A percentile compares a stretch with the other conserved stretches of the same genome.
Evolutionary conservation across 2,113 vertebrate genomes (phyloP).

Genomic region (Petrocephalus zakoni): DNA sequence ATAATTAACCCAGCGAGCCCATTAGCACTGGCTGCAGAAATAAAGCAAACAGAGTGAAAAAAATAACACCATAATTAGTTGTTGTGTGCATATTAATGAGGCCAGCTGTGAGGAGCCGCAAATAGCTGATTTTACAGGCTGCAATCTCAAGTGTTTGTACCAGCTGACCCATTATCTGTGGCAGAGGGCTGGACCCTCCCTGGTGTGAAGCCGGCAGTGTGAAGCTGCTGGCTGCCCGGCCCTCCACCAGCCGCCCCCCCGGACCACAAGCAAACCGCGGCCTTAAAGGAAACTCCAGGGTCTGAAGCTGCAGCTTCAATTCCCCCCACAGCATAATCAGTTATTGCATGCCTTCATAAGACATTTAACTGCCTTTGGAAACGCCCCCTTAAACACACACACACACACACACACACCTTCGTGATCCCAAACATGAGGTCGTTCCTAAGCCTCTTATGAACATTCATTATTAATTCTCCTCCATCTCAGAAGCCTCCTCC

Average conservation of each 20-base stretch:
- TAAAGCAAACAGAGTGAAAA: constrained; percentile 36
- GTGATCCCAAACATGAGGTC: neutral
- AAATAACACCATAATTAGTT: constrained; percentile 85
- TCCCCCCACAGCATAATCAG: neutral
- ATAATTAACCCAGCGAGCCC: constrained; percentile 83
- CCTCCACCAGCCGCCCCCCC: neutral
- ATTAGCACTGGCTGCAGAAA: constrained; percentile 65
- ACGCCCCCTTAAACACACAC: neutral
- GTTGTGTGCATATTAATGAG: constrained; percentile 84
- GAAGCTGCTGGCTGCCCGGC: neutral
- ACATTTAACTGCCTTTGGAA: neutral
- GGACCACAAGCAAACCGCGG: neutral
- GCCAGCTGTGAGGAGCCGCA: constrained; percentile 75
- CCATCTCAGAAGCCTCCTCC: neutral
- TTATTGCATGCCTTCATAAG: too few species aligned
- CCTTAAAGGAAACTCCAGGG: neutral
- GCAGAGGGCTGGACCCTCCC: neutral
- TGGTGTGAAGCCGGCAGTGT: neutral
- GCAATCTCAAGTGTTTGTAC: constrained; percentile 25
- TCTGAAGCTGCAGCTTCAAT: neutral
- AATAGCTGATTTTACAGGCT: constrained; percentile 83
- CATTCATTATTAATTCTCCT: constrained; percentile 1
- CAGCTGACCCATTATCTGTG: neutral
- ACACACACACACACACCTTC: neutral
- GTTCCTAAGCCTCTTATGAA: neutral